Evolutionary conservation across 2,113 vertebrate genomes (phyloP).

Genomic region (Zosterops japonicus): DNA sequence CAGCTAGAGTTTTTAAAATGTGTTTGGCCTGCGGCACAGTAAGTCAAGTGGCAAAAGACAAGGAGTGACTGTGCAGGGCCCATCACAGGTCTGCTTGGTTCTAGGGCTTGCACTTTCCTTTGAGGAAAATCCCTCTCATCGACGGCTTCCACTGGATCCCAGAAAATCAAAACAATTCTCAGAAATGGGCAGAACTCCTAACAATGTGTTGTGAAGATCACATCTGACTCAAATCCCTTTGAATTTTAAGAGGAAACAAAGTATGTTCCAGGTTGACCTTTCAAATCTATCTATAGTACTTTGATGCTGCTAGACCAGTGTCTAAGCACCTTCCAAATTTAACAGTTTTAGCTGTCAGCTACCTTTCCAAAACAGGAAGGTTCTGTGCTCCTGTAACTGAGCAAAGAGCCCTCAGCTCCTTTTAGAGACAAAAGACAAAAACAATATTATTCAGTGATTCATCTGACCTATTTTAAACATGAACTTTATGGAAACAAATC

Average conservation of each 20-base stretch:
- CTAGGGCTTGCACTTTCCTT: background rate
- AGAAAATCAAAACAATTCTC: background rate
- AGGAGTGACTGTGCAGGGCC: background rate
- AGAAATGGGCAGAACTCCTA: background rate
- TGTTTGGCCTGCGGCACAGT: background rate
- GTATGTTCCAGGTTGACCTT: background rate
- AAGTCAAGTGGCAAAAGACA: background rate
- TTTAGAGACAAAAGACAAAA: conserved; percentile 36
- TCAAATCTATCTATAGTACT: conserved; percentile 1
- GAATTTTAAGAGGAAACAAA: background rate
- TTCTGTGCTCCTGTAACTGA: background rate
- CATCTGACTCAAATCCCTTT: background rate
- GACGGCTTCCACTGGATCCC: background rate
- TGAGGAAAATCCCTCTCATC: background rate
- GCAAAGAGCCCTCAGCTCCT: conserved; percentile 24
- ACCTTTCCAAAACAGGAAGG: conserved; percentile 54
- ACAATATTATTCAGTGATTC: conserved; percentile 36
- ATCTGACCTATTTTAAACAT: conserved; percentile 49
- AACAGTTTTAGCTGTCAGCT: conserved; percentile 32
- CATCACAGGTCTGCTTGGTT: background rate
- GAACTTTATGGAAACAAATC: background rate
- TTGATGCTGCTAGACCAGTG: background rate
- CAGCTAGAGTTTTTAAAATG: background rate
- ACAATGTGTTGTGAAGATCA: background rate
- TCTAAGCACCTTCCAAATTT: conserved; percentile 19